Evolutionary conservation across 53 echinoderm and acorn worm genomes (phyloP), one percentile per base, ranked within the genome.

Genomic region (Luidia sarsii): DNA sequence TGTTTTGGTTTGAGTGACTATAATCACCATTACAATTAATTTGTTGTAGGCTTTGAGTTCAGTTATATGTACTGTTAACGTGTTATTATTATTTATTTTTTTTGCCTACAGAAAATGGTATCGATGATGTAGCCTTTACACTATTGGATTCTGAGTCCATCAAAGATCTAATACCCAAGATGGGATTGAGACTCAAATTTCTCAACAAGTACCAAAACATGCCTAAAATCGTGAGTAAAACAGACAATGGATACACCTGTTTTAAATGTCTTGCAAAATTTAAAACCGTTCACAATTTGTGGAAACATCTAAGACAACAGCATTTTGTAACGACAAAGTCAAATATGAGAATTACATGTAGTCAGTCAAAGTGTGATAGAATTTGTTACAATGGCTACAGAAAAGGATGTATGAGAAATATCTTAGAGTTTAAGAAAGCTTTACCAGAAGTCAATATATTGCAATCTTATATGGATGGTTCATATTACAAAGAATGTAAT

Each of bases 381-480:
- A 18, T 33, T 18, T 73, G 1, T 10, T 54, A 52, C 37, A 73
- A 49, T 23, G 33, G 73, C 1, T 73, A 52, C 33, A 83, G 60
- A 39, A 56, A 56, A 75, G 75, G 77, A 39, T 56, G 75, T 7
- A 83, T 75, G 88, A 67, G 43, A 16, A 53, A 31, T 54, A 75
- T 82, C 10, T 24, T 83, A 24, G 39, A 30, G 11, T 53, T n/a
- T 21, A 29, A 60, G 13, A 65, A 60, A 33, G 5, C 57, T 41
- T 86, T 68, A 60, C 49, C 18, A 8, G 49, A 70, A 23, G 48
- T 61, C 39, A 35, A 67, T 54, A 30, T 86, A 25, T 32, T 86
- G 39, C 10, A 13, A 46, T 48, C 64, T 22, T 87, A 61, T 70
- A 28, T 48, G 27, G 87, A 87, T 86, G 86, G 86, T 16, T 3